phyloP scores from a whole-genome alignment of 2,888 invertebrate species.

The Nephrocerus scutellatus region DNA sequence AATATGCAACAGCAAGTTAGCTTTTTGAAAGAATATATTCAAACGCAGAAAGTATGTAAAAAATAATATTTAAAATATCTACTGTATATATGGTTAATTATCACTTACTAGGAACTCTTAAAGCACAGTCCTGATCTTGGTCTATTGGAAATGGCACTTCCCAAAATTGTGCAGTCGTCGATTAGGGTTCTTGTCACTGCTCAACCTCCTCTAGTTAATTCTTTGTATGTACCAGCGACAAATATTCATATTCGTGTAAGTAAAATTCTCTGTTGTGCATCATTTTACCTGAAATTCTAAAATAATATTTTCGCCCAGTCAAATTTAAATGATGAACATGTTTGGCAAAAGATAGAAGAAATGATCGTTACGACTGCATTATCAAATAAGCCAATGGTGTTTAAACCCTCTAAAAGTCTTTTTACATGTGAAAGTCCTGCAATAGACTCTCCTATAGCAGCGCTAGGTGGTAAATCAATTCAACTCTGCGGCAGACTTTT shows the following conservation, averaged over 20 bases:
- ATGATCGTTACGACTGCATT: conserved; percentile 65
- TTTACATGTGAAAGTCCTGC: conserved; percentile 63
- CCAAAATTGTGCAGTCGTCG: conserved; percentile 60
- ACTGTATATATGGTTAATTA: background rate
- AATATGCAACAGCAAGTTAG: conserved; percentile 66
- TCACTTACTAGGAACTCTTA: conserved; percentile 34
- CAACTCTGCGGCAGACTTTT: conserved; percentile 14
- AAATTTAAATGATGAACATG: conserved; percentile 46
- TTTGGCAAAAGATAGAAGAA: conserved; percentile 73
- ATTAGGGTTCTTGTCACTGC: conserved; percentile 58
- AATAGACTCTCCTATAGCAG: conserved; percentile 59
- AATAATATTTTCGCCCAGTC: conserved; percentile 25
- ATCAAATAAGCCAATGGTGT: conserved; percentile 62
- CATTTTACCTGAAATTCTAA: conserved; percentile 8
- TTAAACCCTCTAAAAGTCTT: conserved; percentile 70
- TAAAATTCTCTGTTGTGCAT: conserved; percentile 1
- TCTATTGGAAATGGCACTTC: conserved; percentile 66
- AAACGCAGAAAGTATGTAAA: conserved; percentile 66
- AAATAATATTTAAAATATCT: conserved; percentile 1
- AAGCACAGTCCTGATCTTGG: conserved; percentile 39
- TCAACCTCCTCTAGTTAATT: conserved; percentile 33
- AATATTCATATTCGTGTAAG: conserved; percentile 41
- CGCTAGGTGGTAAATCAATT: conserved; percentile 57
- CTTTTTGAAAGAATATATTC: conserved; percentile 81
- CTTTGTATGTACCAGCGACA: conserved; percentile 38